Conservation (phyloP, 2,888 invertebrate genomes). For the Bombyx huttoni region DNA sequence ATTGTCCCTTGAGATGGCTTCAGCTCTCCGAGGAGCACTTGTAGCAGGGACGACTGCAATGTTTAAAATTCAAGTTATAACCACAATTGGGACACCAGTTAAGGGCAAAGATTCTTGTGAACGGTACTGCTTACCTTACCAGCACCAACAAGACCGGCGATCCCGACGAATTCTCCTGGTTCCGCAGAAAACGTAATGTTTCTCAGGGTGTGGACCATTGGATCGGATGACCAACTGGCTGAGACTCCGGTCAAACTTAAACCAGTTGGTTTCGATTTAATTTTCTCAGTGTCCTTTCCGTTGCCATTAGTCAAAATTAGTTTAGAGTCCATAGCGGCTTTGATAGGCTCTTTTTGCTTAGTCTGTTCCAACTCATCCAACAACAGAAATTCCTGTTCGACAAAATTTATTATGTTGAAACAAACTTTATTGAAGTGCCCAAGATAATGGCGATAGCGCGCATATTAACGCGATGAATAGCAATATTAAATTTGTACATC, state of each 20-base stretch:
- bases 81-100: background rate
- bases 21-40: slow-evolving; percentile 81
- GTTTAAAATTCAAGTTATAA: background rate
- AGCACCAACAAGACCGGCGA: slow-evolving; percentile 83
- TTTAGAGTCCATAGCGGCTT: slow-evolving; percentile 14
- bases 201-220: slow-evolving; percentile 69
- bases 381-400: slow-evolving; percentile 48
- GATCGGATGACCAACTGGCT: slow-evolving; percentile 50
- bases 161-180: slow-evolving; percentile 74
- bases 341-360: slow-evolving; percentile 23
- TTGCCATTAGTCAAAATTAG: slow-evolving; percentile 31
- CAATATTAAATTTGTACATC: too few species aligned
- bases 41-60: slow-evolving; percentile 74
- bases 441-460: too few species aligned
- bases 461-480: too few species aligned
- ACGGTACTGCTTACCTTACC: slow-evolving; percentile 71
- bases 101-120: background rate
- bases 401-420: slow-evolving; percentile 1
- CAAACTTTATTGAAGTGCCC: too few species aligned
- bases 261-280: slow-evolving; percentile 28
- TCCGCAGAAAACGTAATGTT: slow-evolving; percentile 59
- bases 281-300: slow-evolving; percentile 25
- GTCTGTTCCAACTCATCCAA: slow-evolving; percentile 46
- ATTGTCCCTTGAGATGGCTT: slow-evolving; percentile 74
- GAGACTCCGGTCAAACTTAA: slow-evolving; percentile 51